phyloP scores from a whole-genome alignment of 2,888 invertebrate species.

The Ommatoiulus sabulosus region DNA sequence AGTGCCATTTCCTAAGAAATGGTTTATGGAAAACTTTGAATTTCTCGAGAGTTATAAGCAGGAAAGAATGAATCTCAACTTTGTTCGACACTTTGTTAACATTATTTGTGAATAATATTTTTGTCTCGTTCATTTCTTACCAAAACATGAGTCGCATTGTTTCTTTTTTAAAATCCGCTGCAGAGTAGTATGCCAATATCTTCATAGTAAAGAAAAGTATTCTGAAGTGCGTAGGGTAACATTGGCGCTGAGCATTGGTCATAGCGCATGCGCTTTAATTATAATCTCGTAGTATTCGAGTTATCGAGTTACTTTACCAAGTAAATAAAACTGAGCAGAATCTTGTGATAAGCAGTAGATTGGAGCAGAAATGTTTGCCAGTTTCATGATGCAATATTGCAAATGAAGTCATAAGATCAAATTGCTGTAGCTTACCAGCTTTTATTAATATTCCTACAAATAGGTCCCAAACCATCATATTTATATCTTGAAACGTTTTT shows the following conservation, averaged over 20 bases:
- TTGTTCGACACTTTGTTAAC: conserved; percentile 28
- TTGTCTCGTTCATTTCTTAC: conserved; percentile 20
- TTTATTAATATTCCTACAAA: no score
- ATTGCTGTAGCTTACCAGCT: background rate
- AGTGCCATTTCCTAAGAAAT: background rate
- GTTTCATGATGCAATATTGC: background rate
- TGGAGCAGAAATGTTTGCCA: background rate
- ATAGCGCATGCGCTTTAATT: background rate
- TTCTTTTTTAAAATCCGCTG: background rate
- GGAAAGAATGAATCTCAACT: conserved; percentile 34
- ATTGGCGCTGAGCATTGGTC: background rate
- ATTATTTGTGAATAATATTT: conserved; percentile 28
- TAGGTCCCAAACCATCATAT: no score
- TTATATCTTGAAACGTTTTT: no score
- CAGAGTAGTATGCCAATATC: background rate
- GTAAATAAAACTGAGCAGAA: background rate
- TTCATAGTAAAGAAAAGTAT: background rate
- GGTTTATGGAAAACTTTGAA: background rate
- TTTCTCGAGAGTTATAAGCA: background rate
- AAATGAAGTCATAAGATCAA: background rate
- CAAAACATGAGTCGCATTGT: background rate
- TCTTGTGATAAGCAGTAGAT: background rate
- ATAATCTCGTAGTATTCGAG: background rate
- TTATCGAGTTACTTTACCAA: background rate
- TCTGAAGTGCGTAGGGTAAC: background rate